Percentiles rank a stretch among this genome's conserved stretches.
phyloP scores from a whole-genome alignment of 2,113 vertebrate genomes.

The Halcyon senegalensis region DNA sequence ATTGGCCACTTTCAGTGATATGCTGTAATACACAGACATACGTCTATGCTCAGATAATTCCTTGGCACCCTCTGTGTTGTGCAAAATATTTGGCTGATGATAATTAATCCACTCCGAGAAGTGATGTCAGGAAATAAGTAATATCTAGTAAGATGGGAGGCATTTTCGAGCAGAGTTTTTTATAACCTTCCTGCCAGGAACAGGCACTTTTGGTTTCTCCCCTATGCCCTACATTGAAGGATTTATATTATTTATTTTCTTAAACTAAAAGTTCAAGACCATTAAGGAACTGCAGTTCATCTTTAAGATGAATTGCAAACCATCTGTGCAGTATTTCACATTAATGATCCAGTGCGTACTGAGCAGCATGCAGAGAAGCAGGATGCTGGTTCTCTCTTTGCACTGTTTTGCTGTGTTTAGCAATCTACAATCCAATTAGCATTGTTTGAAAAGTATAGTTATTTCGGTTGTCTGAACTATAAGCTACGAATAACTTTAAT shows the following conservation, averaged over 20 bases:
- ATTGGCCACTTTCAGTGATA: neutral
- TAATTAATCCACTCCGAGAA: slow-evolving; percentile 5
- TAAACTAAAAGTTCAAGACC: slow-evolving; percentile 65
- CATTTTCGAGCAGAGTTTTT: slow-evolving; percentile 33
- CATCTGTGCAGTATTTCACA: slow-evolving; percentile 48
- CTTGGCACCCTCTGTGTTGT: neutral
- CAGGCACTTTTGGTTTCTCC: slow-evolving; percentile 2
- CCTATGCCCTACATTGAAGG: neutral
- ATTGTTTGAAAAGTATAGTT: neutral
- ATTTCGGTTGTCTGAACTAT: neutral
- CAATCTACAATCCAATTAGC: slow-evolving; percentile 1
- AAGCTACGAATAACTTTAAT: neutral
- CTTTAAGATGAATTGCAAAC: slow-evolving; percentile 59
- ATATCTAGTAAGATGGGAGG: neutral
- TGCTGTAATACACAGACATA: neutral
- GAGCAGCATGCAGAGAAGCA: slow-evolving; percentile 7
- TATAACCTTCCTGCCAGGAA: slow-evolving; percentile 47
- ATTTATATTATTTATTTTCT: slow-evolving; percentile 68
- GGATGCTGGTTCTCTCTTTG: neutral
- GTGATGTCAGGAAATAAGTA: slow-evolving; percentile 39
- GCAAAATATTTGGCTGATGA: neutral
- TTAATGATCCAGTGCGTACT: neutral
- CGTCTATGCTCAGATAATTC: neutral
- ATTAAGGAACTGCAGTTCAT: slow-evolving; percentile 63
- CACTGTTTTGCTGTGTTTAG: too few species aligned